A percentile compares a stretch with the other conserved stretches of the same genome.
Conservation (phyloP, 2,113 vertebrate species). For the Columba janthina region DNA sequence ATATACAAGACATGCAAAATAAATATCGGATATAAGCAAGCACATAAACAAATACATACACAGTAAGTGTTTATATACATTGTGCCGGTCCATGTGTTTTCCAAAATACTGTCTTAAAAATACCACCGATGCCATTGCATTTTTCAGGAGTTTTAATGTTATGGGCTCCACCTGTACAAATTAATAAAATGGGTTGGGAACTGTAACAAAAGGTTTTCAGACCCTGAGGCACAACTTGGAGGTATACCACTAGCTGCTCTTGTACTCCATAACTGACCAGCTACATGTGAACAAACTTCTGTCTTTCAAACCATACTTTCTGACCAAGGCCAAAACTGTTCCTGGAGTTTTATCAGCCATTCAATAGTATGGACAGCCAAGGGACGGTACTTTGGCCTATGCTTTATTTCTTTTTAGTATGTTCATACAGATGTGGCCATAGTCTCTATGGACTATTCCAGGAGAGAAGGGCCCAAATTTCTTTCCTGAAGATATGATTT, state of each 20-base stretch:
- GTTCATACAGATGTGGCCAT: neutral
- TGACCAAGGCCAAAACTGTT: neutral
- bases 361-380: neutral
- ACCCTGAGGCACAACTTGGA: accelerated
- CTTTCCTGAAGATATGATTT: neutral
- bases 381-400: neutral
- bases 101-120: neutral
- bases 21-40: neutral
- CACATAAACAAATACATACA: neutral
- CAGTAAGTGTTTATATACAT: neutral
- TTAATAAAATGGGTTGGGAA: neutral
- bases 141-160: neutral
- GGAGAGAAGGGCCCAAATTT: neutral
- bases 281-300: neutral
- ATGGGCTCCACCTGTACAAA: neutral
- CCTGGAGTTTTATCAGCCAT: neutral
- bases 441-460: neutral
- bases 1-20: neutral
- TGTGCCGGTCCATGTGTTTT: neutral
- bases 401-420: neutral
- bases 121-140: accelerated
- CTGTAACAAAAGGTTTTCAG: neutral
- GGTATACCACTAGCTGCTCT: neutral
- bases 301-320: neutral
- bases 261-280: neutral